These are phyloP conservation scores for Copsychus sechellarum DNA, from an alignment of 2,113 vertebrate species.

Conservation along the genomic window DNA sequence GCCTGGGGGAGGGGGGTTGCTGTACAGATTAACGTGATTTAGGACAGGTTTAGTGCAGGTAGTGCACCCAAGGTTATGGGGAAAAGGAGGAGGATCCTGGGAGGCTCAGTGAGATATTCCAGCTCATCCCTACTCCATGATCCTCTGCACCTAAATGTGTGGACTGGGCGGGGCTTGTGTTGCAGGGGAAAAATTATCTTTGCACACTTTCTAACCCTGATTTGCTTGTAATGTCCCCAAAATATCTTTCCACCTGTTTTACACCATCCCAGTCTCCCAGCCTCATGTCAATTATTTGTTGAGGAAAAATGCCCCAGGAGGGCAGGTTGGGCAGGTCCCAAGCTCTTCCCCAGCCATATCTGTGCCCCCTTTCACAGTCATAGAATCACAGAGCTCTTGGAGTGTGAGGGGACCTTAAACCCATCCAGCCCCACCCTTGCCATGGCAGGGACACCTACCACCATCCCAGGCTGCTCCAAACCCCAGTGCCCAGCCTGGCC, in stretches of 20 bases:
- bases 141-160: accelerated
- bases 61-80: background rate
- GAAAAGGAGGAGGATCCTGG: background rate
- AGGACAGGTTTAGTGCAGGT: background rate
- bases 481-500: accelerated
- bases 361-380: background rate
- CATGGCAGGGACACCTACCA: background rate
- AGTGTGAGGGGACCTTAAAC: background rate
- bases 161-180: accelerated
- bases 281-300: background rate
- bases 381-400: background rate
- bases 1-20: accelerated
- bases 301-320: background rate
- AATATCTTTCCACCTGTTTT: background rate
- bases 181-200: background rate
- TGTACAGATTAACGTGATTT: background rate
- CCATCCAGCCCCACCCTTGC: background rate
- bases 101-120: background rate
- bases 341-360: background rate
- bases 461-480: background rate
- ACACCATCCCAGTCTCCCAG: background rate
- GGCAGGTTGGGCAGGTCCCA: background rate
- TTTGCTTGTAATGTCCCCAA: background rate
- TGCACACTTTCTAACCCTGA: background rate
- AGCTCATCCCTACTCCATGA: background rate